Evolutionary conservation across 1,140 invertebrate species (phyloP), one percentile per base, ranked within the genome.

Genomic region (Tachypleus tridentatus): DNA sequence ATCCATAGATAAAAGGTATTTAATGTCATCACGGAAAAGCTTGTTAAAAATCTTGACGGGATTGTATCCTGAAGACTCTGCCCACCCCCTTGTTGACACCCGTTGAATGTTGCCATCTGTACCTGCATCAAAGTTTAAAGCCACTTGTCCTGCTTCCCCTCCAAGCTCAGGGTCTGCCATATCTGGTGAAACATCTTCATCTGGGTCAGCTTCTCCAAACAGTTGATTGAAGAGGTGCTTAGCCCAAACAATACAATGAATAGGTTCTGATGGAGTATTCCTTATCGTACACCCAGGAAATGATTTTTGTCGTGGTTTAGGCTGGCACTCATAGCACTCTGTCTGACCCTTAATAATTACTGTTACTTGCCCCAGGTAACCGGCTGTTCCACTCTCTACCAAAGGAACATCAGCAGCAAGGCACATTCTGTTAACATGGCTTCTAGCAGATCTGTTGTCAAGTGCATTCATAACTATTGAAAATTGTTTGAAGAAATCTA

Each of bases 221-320:
- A 99, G 80, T 79, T 99, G 97, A 80, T 98, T 98, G 76, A 98
- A 99, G 10, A 99, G 82, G 83, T 97, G 93, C 77, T 99, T 99
- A 0, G 94, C 89, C 97, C 97, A 99, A 4, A 99, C 93, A 72
- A 99, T 95, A 75, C 97, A 99, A 78, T 99, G 97, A 71, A 99
- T 97, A 0, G 93, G 91, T 76, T 98, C 95, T 9, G 94, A 97
- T n/a, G 97, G 97, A 4, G 97, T 99, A 74, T 99, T 99, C 59
- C 97, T 82, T 70, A 99, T 99, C 0, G 97, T 99, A 77, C 97
- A 99, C 3, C 93, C 93, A 3, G 97, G 95, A 78, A 87, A 99
- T 8, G 89, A 89, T 77, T 95, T 96, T 73, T 94, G 90, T 58
- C 86, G 81, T 51, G 89, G 84, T 78, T 96, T 94, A 1, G 93